Conservation (phyloP, 1,140 invertebrate genomes). For the Octopus sinensis region DNA sequence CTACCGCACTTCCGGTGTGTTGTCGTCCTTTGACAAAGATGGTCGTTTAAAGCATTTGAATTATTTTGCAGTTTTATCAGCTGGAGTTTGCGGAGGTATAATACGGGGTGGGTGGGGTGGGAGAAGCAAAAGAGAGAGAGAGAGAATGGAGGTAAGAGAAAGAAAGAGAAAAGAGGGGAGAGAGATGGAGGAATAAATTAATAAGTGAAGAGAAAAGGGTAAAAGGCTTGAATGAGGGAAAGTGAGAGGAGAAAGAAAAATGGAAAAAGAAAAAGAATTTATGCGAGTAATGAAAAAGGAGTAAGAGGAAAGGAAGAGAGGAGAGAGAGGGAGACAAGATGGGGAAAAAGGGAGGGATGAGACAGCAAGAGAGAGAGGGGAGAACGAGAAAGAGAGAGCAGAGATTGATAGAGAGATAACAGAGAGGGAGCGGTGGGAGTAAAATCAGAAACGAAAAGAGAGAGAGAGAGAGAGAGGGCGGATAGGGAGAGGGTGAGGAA, state of each 20-base stretch:
- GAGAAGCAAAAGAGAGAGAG: background rate
- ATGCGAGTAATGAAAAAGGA: background rate
- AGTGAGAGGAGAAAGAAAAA: background rate
- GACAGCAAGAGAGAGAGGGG: background rate
- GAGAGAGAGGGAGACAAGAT: background rate
- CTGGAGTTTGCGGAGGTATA: too few species aligned
- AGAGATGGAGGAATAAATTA: background rate
- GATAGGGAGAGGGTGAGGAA: slow-evolving; percentile 9
- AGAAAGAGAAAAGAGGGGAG: background rate
- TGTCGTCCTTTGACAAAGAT: too few species aligned
- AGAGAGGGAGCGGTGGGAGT: background rate
- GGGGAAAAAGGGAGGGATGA: background rate
- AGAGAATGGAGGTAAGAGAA: background rate
- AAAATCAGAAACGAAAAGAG: background rate
- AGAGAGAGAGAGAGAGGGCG: background rate
- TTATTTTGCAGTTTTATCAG: too few species aligned
- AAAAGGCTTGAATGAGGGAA: background rate
- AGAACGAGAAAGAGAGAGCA: background rate
- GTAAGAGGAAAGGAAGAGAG: background rate
- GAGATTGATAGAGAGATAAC: background rate
- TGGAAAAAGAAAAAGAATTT: background rate
- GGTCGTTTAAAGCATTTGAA: too few species aligned
- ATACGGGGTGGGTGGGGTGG: background rate
- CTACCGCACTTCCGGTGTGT: too few species aligned
- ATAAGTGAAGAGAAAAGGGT: background rate